Evolutionary conservation across 2,113 vertebrate genomes (phyloP), one percentile per base, ranked within the genome.

Genomic region (Oceanodroma tethys): DNA sequence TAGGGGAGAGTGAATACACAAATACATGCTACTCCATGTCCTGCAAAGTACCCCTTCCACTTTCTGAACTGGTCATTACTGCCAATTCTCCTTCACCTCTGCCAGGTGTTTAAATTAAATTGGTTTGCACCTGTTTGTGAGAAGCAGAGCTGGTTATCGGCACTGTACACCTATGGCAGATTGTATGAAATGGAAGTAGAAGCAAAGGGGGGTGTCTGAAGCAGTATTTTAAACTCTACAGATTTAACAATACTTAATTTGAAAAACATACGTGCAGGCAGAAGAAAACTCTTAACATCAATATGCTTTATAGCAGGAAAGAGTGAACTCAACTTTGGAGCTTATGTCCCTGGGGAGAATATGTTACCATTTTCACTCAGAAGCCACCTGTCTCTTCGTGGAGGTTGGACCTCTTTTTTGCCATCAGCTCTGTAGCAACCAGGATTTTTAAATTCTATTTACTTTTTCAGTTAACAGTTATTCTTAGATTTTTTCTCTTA

Each of bases 181-280:
- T 96, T 75, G 86, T 80, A 93, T 92, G 79, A 95, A 97, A 95
- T 90, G 65, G 88, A 97, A 94, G 71, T n/a, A 95, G 89, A 95
- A 92, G 94, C 60, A 81, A 94, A 71, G 42, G 20, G 30, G 12
- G 27, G 86, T 95, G 66, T 97, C 96, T 93, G 94, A 97, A 97
- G 74, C 85, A 93, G 91, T 93, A 93, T 87, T 98, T 95, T 89
- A 97, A 98, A 43, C 50, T 97, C 78, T 88, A 81, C 63, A 81
- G 79, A 90, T 97, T 97, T 97, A 98, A 96, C 92, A 95, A 94
- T 95, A 86, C 90, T 95, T 98, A 96, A 98, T 98, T 97, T 92
- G 94, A 97, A 98, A 98, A 98, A 97, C 97, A 97, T 95, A 91
- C 23, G 2, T 90, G 68, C 78, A 96, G 85, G 90, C 94, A 97